phyloP scores from a whole-genome alignment of 2,113 vertebrate genomes.

The Gulo gulo region DNA sequence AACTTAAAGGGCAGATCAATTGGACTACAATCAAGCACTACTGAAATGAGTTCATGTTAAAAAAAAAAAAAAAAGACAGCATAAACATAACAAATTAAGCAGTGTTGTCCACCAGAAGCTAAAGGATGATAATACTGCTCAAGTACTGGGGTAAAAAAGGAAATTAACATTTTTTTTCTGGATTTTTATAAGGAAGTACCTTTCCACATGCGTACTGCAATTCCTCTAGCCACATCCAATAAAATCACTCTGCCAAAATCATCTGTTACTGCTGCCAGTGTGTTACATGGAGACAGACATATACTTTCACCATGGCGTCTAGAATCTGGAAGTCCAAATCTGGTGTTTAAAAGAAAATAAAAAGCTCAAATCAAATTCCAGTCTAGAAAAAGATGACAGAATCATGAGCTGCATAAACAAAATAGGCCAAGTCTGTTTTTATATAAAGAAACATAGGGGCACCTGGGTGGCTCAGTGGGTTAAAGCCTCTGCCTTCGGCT shows the following conservation, averaged over 20 bases:
- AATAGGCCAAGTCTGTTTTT: not conserved
- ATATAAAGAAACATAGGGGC: not conserved
- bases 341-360: constrained; percentile 72
- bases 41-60: not conserved
- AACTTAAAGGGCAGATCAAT: not conserved
- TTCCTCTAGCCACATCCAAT: constrained; percentile 92
- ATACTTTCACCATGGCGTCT: constrained; percentile 95
- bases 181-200: constrained; percentile 80
- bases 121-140: not conserved
- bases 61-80: not conserved
- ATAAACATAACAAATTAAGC: not conserved
- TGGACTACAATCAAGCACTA: not conserved
- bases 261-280: constrained; percentile 96
- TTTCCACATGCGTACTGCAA: constrained; percentile 98
- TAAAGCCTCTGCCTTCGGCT: too few species aligned
- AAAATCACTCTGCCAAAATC: constrained; percentile 96
- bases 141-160: not conserved
- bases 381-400: not conserved
- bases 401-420: not conserved
- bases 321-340: constrained; percentile 97
- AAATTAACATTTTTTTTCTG: not conserved
- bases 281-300: constrained; percentile 96
- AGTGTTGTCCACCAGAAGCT: not conserved
- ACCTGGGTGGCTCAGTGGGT: too few species aligned
- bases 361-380: constrained; percentile 43